Evolutionary conservation across 2,113 vertebrate species (phyloP).

Genomic region (Gnathonemus longibarbis): DNA sequence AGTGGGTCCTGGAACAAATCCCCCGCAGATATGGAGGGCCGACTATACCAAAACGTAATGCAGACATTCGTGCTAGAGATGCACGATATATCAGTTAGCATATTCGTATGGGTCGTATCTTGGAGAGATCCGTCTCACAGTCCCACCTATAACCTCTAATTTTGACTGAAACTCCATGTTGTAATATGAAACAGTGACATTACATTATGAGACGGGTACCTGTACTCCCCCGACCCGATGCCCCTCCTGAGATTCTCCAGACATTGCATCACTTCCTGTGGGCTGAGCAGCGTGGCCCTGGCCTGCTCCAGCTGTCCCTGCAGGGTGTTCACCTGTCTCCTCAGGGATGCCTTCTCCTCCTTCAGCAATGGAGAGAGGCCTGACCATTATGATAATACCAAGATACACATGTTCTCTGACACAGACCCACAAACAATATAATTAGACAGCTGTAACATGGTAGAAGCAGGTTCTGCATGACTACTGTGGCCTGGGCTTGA

Average conservation of each 20-base stretch:
- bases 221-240: constrained; percentile 55
- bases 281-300: constrained; percentile 52
- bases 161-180: background rate
- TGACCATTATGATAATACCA: background rate
- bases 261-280: constrained; percentile 53
- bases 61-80: background rate
- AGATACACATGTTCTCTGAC: background rate
- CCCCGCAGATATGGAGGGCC: background rate
- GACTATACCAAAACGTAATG: background rate
- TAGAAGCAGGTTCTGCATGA: background rate
- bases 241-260: constrained; percentile 58
- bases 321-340: constrained; percentile 60
- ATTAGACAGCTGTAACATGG: background rate
- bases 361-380: constrained; percentile 31
- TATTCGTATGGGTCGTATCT: background rate
- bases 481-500: background rate
- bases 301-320: constrained; percentile 58
- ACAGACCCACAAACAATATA: too few species aligned
- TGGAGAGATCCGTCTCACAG: background rate
- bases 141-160: background rate
- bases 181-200: background rate
- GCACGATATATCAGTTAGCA: background rate
- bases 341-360: constrained; percentile 62
- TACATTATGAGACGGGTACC: constrained; percentile 45
- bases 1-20: background rate